phyloP scores from a whole-genome alignment of 2,888 invertebrate genomes.

The Papilio gigon region DNA sequence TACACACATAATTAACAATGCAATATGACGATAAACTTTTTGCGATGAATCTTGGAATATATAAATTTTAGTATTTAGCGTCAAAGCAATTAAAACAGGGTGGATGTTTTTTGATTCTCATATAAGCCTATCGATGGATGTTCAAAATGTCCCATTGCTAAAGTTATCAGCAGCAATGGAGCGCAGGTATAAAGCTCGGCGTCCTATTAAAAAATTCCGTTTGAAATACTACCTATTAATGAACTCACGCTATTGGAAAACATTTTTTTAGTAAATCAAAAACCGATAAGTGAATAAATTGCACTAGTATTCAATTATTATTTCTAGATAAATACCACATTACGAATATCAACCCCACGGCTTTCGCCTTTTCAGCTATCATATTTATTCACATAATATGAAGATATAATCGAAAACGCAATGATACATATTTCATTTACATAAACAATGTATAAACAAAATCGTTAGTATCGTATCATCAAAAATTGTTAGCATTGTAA shows the following conservation, averaged over 20 bases:
- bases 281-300: background rate
- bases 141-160: background rate
- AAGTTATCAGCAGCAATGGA: constrained; percentile 2
- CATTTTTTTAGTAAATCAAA: background rate
- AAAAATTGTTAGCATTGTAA: constrained; percentile 41
- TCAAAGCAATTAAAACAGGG: background rate
- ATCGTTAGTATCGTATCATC: constrained; percentile 19
- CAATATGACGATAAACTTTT: no score
- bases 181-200: background rate
- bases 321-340: no score
- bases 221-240: constrained; percentile 7
- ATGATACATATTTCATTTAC: background rate
- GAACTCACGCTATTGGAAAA: background rate
- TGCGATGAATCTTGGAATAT: no score
- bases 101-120: background rate
- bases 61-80: background rate
- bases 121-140: background rate
- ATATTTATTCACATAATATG: background rate
- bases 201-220: constrained; percentile 22
- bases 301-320: background rate
- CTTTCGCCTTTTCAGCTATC: background rate
- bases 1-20: no score
- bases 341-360: background rate
- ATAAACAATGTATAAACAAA: background rate
- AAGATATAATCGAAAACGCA: background rate